Base-by-base conservation (phyloP, 2,113 vertebrate species). In the Charadrius vociferus region DNA sequence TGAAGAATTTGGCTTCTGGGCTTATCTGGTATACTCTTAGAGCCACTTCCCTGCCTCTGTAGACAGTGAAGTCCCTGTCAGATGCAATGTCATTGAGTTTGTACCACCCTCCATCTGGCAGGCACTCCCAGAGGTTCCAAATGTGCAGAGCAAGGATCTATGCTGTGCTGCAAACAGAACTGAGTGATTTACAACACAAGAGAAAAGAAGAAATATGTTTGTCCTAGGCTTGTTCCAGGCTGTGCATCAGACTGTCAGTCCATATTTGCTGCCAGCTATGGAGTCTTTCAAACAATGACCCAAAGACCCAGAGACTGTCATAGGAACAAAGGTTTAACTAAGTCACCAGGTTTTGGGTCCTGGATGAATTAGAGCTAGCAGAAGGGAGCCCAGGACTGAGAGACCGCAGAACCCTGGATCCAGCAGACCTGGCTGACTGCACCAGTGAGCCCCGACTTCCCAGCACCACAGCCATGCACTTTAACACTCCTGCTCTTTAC, bases 31-130 rank as follows among this genome's bases (percentile, higher is more conserved):
- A 32, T 3, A 34, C 7, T 29, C 29, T 74, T 26, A n/a, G 32
- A 43, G n/a, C 6, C 91, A 88, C 84, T 83, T 90, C 71, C 45
- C 45, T 52, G 63, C 62, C 79, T 67, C 84, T 78, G 71, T 82
- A 91, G 32, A 47, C 39, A 59, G 80, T 81, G 67, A 95, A 91
- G 59, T 91, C 86, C 61, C 39, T 94, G 41, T 92, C 93, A n/a
- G 92, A 92, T 88, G 95, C 84, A 68, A 49, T 45, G 72, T 93
- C 4, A 47, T 94, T 93, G 84, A 86, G 80, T 95, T 95, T 74
- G 72, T 88, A 91, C 61, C 62, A 90, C 79, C 74, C 77, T 34
- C 88, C 86, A 34, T 17, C 29, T 30, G 82, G 37, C 81, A 85
- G 61, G 73, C 45, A 14, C 37, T 86, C 95, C 75, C 96, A 93